Evolutionary conservation across 2,797 vertebrate genomes (phyloP), one percentile per base, ranked within the genome.

Genomic region (Calcarius lapponicus): DNA sequence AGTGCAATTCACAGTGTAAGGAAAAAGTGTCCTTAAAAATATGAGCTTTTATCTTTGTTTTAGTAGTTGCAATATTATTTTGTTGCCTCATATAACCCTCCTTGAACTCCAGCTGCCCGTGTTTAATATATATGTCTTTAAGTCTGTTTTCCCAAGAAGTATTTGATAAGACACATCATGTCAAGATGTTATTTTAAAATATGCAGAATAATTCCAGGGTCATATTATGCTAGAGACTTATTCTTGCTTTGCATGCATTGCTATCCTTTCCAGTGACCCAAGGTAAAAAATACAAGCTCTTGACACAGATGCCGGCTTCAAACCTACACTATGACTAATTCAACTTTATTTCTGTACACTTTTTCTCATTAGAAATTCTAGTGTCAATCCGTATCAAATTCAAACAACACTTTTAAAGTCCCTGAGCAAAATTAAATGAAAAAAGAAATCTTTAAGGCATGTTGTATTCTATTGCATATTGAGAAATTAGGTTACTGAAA

Each of bases 401-500:
- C 75, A 83, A 67, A 36, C 8, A 64, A 26, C 54, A 76, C 14
- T 86, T 90, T 47, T 4, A 57, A 84, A 75, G 74, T 57, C 87
- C 70, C 42, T 67, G 48, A 75, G 80, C 43, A 95, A 96, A 93
- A 89, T 58, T 62, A 84, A 91, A 80, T 7, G 6, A 26, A 36
- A 72, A 43, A 78, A 48, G 61, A 48, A 34, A 80, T 72, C 65
- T 66, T 31, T 85, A 92, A 75, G 79, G 17, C 60, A 89, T 90
- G 45, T 61, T 88, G 12, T 47, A 72, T 90, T 81, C 36, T 80
- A 75, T 7, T 66, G 15, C 31, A 48, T 58, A 82, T 40, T 91
- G 70, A 75, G 86, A 95, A 95, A 93, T 87, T 69, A 61, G 42
- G 57, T 62, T 92, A 78, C 76, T 80, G 90, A 94, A 94, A 93